These are phyloP conservation scores for Aurelia sp. DNA, from an alignment of 30 jellyfish, hydroid and myxozoan species.

Conservation along the genomic window DNA sequence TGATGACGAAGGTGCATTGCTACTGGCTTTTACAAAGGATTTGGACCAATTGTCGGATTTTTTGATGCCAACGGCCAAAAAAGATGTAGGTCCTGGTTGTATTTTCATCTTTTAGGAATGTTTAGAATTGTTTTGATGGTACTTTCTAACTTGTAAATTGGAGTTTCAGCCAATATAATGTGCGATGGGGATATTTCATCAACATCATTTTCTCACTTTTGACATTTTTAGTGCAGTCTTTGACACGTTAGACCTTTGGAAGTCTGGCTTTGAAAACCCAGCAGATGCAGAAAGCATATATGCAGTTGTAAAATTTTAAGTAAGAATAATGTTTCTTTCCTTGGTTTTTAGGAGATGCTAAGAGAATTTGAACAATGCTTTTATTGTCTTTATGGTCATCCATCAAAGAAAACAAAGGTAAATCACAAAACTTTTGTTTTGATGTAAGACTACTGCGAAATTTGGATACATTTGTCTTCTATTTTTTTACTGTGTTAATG, in stretches of 20 bases:
- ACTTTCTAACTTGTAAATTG: no score
- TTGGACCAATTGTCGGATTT: neutral
- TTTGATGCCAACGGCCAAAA: slow-evolving; percentile 31
- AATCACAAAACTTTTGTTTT: neutral
- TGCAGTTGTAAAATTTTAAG: no score
- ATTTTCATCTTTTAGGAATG: no score
- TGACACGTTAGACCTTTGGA: no score
- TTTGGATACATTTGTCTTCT: neutral
- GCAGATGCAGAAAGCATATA: no score
- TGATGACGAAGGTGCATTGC: slow-evolving; percentile 82
- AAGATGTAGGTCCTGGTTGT: slow-evolving; percentile 43
- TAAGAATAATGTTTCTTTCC: no score
- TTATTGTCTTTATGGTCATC: slow-evolving; percentile 89
- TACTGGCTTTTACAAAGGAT: slow-evolving; percentile 77
- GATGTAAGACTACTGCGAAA: neutral
- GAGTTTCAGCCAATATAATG: no score
- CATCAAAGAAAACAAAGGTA: slow-evolving; percentile 93
- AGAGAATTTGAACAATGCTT: slow-evolving; percentile 92
- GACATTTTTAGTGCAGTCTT: no score
- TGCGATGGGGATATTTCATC: no score
- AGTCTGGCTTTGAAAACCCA: no score
- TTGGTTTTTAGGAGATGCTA: slow-evolving; percentile 56
- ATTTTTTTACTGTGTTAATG: neutral
- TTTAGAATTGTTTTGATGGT: no score
- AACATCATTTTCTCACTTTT: no score